phyloP scores from a whole-genome alignment of 2,113 vertebrate species.

The Sarotherodon lohbergeri region DNA sequence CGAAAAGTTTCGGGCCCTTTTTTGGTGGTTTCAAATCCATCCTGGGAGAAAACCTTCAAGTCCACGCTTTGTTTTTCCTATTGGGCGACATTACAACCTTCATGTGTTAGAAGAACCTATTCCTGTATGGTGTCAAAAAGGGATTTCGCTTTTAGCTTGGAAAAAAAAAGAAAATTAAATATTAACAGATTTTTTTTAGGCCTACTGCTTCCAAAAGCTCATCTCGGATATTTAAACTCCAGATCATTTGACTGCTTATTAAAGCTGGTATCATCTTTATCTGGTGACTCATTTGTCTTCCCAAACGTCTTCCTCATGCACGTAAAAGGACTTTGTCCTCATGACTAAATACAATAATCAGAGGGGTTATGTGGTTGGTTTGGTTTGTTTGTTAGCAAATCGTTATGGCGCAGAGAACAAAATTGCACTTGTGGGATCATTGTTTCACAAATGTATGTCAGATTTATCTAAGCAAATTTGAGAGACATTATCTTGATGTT shows the following conservation, averaged over 20 bases:
- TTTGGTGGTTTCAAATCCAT: background rate
- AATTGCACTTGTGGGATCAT: background rate
- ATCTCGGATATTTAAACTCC: background rate
- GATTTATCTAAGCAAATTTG: background rate
- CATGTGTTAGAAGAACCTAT: background rate
- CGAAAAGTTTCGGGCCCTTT: rapidly evolving
- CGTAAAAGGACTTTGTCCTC: constrained; percentile 29
- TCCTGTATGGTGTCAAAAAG: background rate
- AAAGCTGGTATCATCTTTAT: background rate
- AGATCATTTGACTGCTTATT: background rate
- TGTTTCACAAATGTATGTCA: background rate
- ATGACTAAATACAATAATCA: background rate
- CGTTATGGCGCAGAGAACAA: background rate
- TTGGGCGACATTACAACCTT: background rate
- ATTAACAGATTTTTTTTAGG: background rate
- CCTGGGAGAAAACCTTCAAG: background rate
- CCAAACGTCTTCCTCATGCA: background rate
- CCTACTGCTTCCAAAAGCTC: background rate
- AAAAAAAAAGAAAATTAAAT: background rate
- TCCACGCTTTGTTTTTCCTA: background rate
- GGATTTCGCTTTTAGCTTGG: background rate
- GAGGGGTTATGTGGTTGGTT: background rate
- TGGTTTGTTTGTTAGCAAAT: background rate
- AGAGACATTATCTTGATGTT: background rate
- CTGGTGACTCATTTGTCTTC: background rate